Evolutionary conservation across 2,888 invertebrate species (phyloP).

Genomic region (Habroteleia sp.): DNA sequence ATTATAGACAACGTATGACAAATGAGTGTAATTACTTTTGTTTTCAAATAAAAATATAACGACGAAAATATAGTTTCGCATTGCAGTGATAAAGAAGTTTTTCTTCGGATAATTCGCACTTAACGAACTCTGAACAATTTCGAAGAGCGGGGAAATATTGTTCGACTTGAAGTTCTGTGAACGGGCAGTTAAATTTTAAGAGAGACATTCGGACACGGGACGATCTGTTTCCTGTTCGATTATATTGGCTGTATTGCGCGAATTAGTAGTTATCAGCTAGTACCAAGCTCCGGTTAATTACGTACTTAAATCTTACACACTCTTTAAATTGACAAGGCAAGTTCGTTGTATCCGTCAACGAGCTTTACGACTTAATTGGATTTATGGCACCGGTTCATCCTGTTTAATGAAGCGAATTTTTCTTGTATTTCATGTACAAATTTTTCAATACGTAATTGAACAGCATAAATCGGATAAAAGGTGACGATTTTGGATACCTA

Average conservation of each 20-base stretch:
- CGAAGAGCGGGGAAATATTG: conserved; percentile 9
- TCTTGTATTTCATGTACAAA: too few relatives aligned
- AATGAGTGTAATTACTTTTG: conserved; percentile 15
- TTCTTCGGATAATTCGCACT: conserved; percentile 11
- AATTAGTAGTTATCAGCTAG: conserved; percentile 49
- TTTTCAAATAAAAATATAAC: conserved; percentile 15
- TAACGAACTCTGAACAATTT: conserved; percentile 22
- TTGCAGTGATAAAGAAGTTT: conserved; percentile 22
- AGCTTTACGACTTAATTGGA: conserved; percentile 25
- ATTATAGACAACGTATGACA: conserved; percentile 3
- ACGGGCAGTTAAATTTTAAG: conserved; percentile 44
- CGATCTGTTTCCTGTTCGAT: conserved; percentile 12
- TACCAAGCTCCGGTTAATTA: conserved; percentile 25
- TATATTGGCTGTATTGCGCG: conserved; percentile 38
- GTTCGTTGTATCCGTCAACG: background rate
- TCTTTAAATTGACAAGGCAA: conserved; percentile 21
- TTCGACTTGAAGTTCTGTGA: background rate
- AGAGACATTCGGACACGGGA: conserved; percentile 23
- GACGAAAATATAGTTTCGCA: background rate
- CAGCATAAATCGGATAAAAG: too few relatives aligned
- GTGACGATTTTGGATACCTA: too few relatives aligned
- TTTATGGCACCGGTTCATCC: background rate
- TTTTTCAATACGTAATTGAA: too few relatives aligned
- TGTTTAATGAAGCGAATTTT: too few relatives aligned
- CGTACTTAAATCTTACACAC: conserved; percentile 36